A percentile compares a stretch with the other conserved stretches of the same genome.
Evolutionary conservation across 1,140 invertebrate genomes (phyloP).

Genomic region (Anthonomus grandis): DNA sequence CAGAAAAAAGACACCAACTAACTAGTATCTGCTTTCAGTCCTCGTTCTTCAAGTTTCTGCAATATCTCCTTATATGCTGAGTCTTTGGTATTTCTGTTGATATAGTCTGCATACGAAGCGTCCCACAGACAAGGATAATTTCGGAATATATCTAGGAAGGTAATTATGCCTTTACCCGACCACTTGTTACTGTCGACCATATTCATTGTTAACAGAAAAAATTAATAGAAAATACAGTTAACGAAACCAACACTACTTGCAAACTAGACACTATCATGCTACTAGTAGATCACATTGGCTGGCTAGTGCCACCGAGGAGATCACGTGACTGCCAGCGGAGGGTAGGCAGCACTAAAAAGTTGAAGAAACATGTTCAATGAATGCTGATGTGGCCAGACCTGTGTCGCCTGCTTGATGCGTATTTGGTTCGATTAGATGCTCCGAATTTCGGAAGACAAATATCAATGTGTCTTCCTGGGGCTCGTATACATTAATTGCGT

Average conservation of each 20-base stretch:
- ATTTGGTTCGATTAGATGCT: too few species aligned
- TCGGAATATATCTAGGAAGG: slow-evolving; percentile 9
- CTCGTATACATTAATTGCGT: too few species aligned
- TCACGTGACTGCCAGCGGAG: slow-evolving; percentile 9
- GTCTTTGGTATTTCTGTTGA: slow-evolving; percentile 11
- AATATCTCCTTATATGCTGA: too few species aligned
- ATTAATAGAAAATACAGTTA: slow-evolving; percentile 5
- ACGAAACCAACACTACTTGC: slow-evolving; percentile 1
- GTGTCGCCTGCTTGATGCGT: too few species aligned
- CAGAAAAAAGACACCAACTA: slow-evolving; percentile 13
- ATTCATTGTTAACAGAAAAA: slow-evolving; percentile 2
- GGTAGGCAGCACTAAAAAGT: slow-evolving; percentile 7
- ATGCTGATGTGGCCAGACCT: too few species aligned
- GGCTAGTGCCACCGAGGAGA: too few species aligned
- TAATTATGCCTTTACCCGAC: slow-evolving; percentile 7
- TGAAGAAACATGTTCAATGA: slow-evolving; percentile 11
- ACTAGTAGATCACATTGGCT: slow-evolving; percentile 9
- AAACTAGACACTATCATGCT: slow-evolving; percentile 1
- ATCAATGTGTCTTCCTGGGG: too few species aligned
- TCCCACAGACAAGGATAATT: slow-evolving; percentile 16
- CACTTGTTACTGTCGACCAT: slow-evolving; percentile 10
- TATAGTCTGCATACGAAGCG: slow-evolving; percentile 15
- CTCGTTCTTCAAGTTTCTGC: slow-evolving; percentile 8
- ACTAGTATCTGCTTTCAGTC: slow-evolving; percentile 9
- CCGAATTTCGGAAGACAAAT: too few species aligned